Evolutionary conservation across 2,113 vertebrate genomes (phyloP).

Genomic region (Haemorhous mexicanus): DNA sequence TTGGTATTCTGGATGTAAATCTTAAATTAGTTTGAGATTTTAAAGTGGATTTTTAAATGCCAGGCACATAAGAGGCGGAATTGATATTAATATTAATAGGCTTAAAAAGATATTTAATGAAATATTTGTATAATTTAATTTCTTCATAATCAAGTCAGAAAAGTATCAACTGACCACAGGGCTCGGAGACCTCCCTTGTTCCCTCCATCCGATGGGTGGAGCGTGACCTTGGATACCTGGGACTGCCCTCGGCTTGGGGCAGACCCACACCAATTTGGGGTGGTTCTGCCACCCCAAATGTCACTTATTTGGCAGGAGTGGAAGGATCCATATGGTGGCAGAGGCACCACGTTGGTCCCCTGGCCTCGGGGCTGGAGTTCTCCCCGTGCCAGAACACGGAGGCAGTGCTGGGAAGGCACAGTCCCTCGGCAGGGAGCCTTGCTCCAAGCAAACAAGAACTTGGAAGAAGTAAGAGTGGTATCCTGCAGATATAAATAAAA

Average conservation of each 20-base stretch:
- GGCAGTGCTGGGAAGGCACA: not conserved
- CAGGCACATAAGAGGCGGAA: constrained; percentile 67
- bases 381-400: not conserved
- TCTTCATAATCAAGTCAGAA: constrained; percentile 56
- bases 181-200: accelerated
- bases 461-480: not conserved
- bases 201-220: not conserved
- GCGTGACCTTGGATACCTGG: accelerated
- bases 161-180: not conserved
- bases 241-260: not conserved
- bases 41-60: constrained; percentile 74
- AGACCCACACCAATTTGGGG: not conserved
- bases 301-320: accelerated
- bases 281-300: not conserved
- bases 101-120: constrained; percentile 74
- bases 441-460: not conserved
- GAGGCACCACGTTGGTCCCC: accelerated
- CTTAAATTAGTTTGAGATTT: constrained; percentile 74
- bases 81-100: constrained; percentile 78
- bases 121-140: constrained; percentile 78
- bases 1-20: constrained; percentile 69
- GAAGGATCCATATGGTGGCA: not conserved
- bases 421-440: not conserved
- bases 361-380: not conserved
- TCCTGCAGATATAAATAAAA: constrained; percentile 64